Conservation (phyloP, 2,888 invertebrate genomes). For the Stramonita haemastoma region DNA sequence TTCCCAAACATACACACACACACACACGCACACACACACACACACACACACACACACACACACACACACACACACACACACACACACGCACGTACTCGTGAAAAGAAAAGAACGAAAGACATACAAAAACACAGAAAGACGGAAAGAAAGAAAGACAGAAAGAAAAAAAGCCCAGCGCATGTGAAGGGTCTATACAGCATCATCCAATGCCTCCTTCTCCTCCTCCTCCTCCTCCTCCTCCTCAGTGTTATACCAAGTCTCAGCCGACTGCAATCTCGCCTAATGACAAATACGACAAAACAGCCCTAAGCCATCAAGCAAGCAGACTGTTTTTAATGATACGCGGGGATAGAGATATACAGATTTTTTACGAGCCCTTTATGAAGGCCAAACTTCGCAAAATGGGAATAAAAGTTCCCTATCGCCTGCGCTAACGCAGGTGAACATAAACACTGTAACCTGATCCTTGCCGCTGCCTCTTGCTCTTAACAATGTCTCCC, state of each 20-base stretch:
- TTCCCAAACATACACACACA: too few species aligned
- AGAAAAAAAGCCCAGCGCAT: too few species aligned
- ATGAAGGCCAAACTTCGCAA: constrained; percentile 21
- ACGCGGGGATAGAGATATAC: background rate
- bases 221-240: background rate
- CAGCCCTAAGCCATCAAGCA: background rate
- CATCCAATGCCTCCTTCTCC: too few species aligned
- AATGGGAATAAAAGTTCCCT: constrained; percentile 12
- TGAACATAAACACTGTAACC: constrained; percentile 10
- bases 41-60: too few species aligned
- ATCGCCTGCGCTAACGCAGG: constrained; percentile 19
- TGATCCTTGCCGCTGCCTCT: background rate
- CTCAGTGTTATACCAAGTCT: background rate
- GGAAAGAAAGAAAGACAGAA: too few species aligned
- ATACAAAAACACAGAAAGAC: too few species aligned
- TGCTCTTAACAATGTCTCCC: too few species aligned
- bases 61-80: too few species aligned
- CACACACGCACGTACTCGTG: too few species aligned
- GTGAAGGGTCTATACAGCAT: too few species aligned
- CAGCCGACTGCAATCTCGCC: background rate
- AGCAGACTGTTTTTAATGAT: constrained; percentile 22
- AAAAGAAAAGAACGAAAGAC: too few species aligned
- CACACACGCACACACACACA: too few species aligned
- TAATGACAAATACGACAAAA: constrained; percentile 3
- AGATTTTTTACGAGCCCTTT: constrained; percentile 5